Base-by-base conservation (phyloP, 2,113 vertebrate species). In the Ceyx margarethae region DNA sequence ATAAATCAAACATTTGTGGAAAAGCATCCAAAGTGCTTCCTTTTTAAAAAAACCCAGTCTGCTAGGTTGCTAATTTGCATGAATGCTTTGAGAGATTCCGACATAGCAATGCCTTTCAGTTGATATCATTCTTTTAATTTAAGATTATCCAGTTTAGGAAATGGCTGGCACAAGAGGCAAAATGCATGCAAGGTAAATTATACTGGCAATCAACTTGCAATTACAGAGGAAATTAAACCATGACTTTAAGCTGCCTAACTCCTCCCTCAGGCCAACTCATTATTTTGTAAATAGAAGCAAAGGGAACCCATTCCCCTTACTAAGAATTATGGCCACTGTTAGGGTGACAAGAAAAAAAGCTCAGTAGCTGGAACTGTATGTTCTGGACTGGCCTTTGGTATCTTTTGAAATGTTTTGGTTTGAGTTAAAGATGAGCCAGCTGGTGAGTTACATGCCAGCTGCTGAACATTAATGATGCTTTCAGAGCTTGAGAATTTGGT, bases 161-260 rank as follows among this genome's bases (percentile, higher is more conserved):
- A 96, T 79, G 61, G n/a, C 48, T 95, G 90, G 61, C 88, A 25
- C 67, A 88, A 87, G 87, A 90, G 76, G 94, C 85, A 95, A 94
- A 67, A 95, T 72, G 74, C 65, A 57, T 72, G 80, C 58, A 78
- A 78, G 54, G 61, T 95, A 97, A 96, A 96, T 97, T 96, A 97
- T 77, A 89, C 80, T 78, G 88, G 95, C 91, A 97, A 97, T 97
- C 94, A 97, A 94, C 92, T 91, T 92, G 85, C 92, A 97, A 97
- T 98, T 98, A 97, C 93, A 90, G 91, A 96, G 73, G 90, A 97
- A 95, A 97, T 98, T 96, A 97, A 97, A 96, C 95, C 89, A 75
- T 87, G 93, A 91, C 81, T 96, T 95, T 93, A 94, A 97, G 92
- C 60, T 84, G 85, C 50, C 89, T 93, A 94, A 95, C 87, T 96